Evolutionary conservation across 2,888 invertebrate genomes (phyloP).

Genomic region (Drepana falcataria): DNA sequence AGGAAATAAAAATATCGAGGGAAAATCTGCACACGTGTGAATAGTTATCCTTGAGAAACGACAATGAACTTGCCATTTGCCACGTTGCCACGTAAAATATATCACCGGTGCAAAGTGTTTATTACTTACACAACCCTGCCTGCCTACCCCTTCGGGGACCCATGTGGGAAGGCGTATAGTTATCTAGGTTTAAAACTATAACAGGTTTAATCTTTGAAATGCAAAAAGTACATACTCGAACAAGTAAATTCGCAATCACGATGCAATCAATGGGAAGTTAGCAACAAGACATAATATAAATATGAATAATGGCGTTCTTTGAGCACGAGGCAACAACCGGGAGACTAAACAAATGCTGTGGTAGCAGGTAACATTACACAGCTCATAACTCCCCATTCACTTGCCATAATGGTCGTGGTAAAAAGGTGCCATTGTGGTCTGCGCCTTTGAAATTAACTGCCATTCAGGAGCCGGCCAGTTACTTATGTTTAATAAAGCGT

Average conservation of each 20-base stretch:
- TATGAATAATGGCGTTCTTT: neutral
- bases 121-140: too few relatives aligned
- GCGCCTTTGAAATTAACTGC: neutral
- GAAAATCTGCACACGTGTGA: too few relatives aligned
- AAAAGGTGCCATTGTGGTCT: neutral
- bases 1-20: too few relatives aligned
- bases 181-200: too few relatives aligned
- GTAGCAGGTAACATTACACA: conserved; percentile 22
- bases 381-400: conserved; percentile 16
- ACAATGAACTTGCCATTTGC: too few relatives aligned
- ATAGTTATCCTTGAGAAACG: too few relatives aligned
- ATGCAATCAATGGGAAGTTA: neutral
- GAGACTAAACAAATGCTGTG: conserved; percentile 30
- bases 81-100: too few relatives aligned
- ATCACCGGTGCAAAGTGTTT: too few relatives aligned
- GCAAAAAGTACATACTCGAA: too few relatives aligned
- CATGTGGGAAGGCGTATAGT: too few relatives aligned
- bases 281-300: neutral
- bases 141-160: too few relatives aligned
- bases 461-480: neutral
- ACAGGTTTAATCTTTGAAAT: too few relatives aligned
- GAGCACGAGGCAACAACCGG: neutral
- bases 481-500: conserved; percentile 5
- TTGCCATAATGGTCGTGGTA: neutral
- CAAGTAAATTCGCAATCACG: neutral